A percentile compares a stretch with the other conserved stretches of the same genome.
Conservation (phyloP, 2,113 vertebrate genomes). For the Alligator sinensis region DNA sequence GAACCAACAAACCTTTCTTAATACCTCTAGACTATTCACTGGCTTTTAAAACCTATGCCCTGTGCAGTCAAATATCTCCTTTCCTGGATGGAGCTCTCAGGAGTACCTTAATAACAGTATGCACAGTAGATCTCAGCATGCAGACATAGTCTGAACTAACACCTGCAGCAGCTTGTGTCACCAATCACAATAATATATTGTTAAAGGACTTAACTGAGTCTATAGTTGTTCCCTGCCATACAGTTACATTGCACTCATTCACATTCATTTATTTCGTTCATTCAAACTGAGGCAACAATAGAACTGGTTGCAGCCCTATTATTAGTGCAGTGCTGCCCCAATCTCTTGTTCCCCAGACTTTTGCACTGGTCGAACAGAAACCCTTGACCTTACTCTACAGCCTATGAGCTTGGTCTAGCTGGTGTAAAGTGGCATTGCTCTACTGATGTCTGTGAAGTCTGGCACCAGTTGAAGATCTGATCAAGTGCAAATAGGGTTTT, state of each 20-base stretch:
- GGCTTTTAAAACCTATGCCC: background rate
- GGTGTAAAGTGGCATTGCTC: background rate
- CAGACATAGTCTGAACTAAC: background rate
- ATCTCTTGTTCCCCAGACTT: background rate
- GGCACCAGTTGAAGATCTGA: background rate
- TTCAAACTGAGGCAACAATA: constrained; percentile 56
- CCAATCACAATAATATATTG: constrained; percentile 38
- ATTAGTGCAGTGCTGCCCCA: background rate
- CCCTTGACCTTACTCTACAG: background rate
- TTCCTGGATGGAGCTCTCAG: background rate
- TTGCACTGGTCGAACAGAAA: background rate
- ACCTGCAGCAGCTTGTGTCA: background rate
- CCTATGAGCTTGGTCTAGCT: background rate
- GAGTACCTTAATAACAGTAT: background rate
- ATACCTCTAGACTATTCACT: background rate
- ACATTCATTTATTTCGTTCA: constrained; percentile 26
- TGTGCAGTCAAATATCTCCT: background rate
- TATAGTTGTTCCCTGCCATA: constrained; percentile 13
- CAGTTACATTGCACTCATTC: constrained; percentile 19
- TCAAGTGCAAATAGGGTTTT: background rate
- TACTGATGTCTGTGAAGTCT: background rate
- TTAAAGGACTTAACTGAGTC: constrained; percentile 42
- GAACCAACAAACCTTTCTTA: constrained; percentile 3
- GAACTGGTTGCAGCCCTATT: background rate
- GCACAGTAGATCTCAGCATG: constrained; percentile 21